phyloP scores from a whole-genome alignment of 2,888 invertebrate genomes.

The Nymphalis polychloros region DNA sequence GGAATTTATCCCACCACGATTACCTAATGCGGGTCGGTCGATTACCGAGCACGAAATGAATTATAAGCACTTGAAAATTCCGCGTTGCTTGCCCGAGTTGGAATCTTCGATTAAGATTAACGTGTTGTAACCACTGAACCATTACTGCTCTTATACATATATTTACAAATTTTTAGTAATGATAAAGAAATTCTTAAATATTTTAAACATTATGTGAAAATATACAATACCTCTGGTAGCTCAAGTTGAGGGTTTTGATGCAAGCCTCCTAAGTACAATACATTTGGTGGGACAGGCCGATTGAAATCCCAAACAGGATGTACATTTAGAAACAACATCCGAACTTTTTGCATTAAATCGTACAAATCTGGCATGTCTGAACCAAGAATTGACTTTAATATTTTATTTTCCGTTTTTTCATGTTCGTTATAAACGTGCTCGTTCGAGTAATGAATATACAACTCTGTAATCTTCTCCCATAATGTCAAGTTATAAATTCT shows the following conservation, averaged over 20 bases:
- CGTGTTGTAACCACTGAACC: no score
- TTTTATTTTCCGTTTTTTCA: slow-evolving; percentile 32
- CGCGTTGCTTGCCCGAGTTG: no score
- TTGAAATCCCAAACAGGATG: slow-evolving; percentile 58
- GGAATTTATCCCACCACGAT: no score
- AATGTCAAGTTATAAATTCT: slow-evolving; percentile 44
- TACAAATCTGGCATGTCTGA: slow-evolving; percentile 40
- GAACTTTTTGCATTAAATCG: slow-evolving; percentile 50
- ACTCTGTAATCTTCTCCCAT: slow-evolving; percentile 45
- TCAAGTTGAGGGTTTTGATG: slow-evolving; percentile 53
- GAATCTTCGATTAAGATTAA: no score
- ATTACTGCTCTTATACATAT: background rate
- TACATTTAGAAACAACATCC: slow-evolving; percentile 63
- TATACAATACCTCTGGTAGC: slow-evolving; percentile 57
- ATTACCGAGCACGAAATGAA: no score
- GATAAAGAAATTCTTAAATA: background rate
- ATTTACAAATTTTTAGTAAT: background rate
- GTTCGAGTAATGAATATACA: slow-evolving; percentile 34
- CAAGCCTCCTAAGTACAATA: slow-evolving; percentile 65
- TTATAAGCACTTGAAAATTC: no score
- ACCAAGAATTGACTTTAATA: slow-evolving; percentile 45
- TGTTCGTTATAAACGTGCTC: slow-evolving; percentile 19
- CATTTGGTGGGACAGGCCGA: slow-evolving; percentile 60
- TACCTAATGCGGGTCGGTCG: no score
- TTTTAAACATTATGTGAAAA: background rate